Conservation (phyloP, 2,113 vertebrate species). For the Cebidichthys violaceus region DNA sequence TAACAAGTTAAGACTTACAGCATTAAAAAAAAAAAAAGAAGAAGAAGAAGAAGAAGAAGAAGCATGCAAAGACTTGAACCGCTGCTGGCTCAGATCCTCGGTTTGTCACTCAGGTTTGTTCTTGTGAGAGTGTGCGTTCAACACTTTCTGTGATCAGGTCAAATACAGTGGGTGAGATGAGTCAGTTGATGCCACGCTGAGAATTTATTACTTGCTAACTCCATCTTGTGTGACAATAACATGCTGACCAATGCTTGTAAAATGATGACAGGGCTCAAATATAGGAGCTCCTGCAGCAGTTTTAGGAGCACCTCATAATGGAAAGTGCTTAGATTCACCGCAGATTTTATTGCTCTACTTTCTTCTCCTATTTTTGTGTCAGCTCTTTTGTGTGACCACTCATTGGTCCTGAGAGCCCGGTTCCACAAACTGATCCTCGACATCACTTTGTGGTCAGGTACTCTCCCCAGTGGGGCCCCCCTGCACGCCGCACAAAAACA, state of each 20-base stretch:
- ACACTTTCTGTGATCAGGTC: conserved; percentile 29
- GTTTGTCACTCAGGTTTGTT: conserved; percentile 42
- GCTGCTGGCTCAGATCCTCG: conserved; percentile 1
- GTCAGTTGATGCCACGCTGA: conserved; percentile 56
- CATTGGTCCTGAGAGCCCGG: conserved; percentile 38
- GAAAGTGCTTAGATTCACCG: conserved; percentile 69
- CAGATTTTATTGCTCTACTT: conserved; percentile 64
- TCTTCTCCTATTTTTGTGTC: conserved; percentile 66
- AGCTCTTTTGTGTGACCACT: conserved; percentile 59
- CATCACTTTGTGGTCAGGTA: conserved; percentile 69
- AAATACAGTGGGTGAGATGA: conserved; percentile 58
- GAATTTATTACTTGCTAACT: conserved; percentile 58
- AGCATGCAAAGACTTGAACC: conserved; percentile 57
- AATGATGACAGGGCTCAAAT: conserved; percentile 65
- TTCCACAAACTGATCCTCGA: conserved; percentile 61
- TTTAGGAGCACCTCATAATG: conserved; percentile 59
- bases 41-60: background rate
- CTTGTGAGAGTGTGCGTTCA: conserved; percentile 27
- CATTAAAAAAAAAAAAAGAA: background rate
- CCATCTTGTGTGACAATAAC: conserved; percentile 59
- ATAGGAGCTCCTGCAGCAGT: conserved; percentile 65
- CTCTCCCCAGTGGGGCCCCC: conserved; percentile 53
- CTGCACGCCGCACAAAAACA: conserved; percentile 64
- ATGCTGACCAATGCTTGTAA: conserved; percentile 64
- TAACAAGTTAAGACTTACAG: conserved; percentile 41